phyloP scores from a whole-genome alignment of 1,140 invertebrate species.

The Glomeris maerens region DNA sequence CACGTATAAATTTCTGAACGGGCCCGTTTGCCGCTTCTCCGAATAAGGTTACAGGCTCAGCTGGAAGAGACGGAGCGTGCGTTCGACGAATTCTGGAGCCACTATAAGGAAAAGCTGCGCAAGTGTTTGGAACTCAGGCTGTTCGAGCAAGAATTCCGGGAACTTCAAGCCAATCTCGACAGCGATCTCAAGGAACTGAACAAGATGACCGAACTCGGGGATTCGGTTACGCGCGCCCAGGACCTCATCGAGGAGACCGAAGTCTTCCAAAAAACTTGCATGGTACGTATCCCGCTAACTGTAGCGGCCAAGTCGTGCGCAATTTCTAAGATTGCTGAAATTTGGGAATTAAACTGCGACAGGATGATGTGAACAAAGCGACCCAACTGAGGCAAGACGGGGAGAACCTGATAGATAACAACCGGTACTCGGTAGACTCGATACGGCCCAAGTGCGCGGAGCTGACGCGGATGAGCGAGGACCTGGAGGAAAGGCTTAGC shows the following conservation, averaged over 20 bases:
- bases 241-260: conserved; percentile 57
- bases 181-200: conserved; percentile 31
- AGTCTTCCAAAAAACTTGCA: conserved; percentile 57
- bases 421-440: conserved; percentile 60
- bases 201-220: conserved; percentile 64
- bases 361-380: conserved; percentile 63
- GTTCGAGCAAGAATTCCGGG: conserved; percentile 77
- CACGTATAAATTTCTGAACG: no score
- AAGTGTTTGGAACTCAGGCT: conserved; percentile 75
- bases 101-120: conserved; percentile 70
- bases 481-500: conserved; percentile 42
- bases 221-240: conserved; percentile 61
- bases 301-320: no score
- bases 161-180: conserved; percentile 41
- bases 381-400: conserved; percentile 59
- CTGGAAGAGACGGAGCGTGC: conserved; percentile 86
- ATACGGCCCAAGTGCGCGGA: conserved; percentile 87
- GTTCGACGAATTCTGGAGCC: conserved; percentile 85
- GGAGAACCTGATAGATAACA: conserved; percentile 53
- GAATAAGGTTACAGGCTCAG: conserved; percentile 65
- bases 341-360: no score
- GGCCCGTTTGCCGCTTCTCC: background rate
- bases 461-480: conserved; percentile 60
- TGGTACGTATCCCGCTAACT: conserved; percentile 42
- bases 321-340: no score